phyloP scores from a whole-genome alignment of 2,113 vertebrate genomes.

The Cichladusa arquata region DNA sequence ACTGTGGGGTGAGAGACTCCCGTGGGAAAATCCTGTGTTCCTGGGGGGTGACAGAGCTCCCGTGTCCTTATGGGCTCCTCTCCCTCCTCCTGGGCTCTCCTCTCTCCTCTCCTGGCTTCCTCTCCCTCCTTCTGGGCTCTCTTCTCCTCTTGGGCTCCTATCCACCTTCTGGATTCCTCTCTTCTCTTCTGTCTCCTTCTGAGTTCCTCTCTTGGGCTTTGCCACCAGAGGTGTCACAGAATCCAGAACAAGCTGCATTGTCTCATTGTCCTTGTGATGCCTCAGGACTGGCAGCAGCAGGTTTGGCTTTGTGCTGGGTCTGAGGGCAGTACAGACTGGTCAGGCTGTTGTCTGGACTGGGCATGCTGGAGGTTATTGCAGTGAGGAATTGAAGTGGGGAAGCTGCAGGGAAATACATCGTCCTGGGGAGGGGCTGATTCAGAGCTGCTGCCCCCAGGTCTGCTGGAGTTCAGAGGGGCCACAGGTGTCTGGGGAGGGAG shows the following conservation, averaged over 20 bases:
- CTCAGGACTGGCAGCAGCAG: not conserved
- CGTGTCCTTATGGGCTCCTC: not conserved
- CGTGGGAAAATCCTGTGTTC: fast-evolving
- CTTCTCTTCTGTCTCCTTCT: not conserved
- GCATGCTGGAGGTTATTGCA: fast-evolving
- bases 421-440: not conserved
- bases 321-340: not conserved
- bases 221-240: no score
- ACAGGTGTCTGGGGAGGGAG: not conserved
- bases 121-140: not conserved
- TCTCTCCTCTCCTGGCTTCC: not conserved
- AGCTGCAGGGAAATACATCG: fast-evolving
- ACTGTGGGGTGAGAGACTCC: slow-evolving; percentile 81
- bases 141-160: not conserved
- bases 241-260: not conserved
- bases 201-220: not conserved
- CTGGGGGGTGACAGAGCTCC: not conserved
- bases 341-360: not conserved
- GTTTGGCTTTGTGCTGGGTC: not conserved
- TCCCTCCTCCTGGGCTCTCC: not conserved
- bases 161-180: not conserved
- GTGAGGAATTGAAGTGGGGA: not conserved
- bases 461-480: not conserved
- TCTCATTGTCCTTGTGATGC: not conserved
- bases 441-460: not conserved